phyloP scores from a whole-genome alignment of 2,888 invertebrate species.

The Sminthurides aquaticus region DNA sequence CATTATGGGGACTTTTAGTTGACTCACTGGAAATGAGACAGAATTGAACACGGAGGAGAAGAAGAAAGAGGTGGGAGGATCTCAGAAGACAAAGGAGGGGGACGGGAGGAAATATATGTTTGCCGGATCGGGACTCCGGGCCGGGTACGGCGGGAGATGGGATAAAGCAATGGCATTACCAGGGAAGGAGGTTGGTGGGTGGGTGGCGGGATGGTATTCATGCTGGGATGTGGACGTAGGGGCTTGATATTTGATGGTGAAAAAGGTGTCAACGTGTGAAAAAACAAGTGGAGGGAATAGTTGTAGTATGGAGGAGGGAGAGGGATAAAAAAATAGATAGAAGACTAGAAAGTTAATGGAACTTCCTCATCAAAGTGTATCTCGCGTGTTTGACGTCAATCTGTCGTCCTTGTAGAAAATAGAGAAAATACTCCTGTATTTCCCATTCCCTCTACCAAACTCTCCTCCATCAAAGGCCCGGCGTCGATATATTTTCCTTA shows the following conservation, averaged over 20 bases:
- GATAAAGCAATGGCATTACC: no score
- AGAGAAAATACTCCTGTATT: conserved; percentile 17
- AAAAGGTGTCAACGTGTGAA: conserved; percentile 25
- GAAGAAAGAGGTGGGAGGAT: no score
- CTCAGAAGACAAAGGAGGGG: no score
- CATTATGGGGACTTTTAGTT: no score
- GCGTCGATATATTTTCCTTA: neutral
- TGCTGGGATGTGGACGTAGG: neutral
- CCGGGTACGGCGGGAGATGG: no score
- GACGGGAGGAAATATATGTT: no score
- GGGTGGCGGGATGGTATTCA: neutral
- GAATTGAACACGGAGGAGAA: no score
- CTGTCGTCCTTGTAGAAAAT: conserved; percentile 22
- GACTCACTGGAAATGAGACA: no score
- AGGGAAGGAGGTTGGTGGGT: no score
- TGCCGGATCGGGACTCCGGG: no score
- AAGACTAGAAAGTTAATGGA: conserved; percentile 29
- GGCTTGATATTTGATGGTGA: neutral
- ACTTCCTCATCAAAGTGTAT: conserved; percentile 38
- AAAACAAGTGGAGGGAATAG: conserved; percentile 9
- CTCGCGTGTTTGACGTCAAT: conserved; percentile 35
- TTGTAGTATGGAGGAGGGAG: neutral
- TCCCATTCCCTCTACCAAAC: conserved; percentile 10
- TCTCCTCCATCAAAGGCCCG: neutral
- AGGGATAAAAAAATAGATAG: conserved; percentile 15